phyloP scores from a whole-genome alignment of 2,113 vertebrate species.

The Craseonycteris thonglongyai region DNA sequence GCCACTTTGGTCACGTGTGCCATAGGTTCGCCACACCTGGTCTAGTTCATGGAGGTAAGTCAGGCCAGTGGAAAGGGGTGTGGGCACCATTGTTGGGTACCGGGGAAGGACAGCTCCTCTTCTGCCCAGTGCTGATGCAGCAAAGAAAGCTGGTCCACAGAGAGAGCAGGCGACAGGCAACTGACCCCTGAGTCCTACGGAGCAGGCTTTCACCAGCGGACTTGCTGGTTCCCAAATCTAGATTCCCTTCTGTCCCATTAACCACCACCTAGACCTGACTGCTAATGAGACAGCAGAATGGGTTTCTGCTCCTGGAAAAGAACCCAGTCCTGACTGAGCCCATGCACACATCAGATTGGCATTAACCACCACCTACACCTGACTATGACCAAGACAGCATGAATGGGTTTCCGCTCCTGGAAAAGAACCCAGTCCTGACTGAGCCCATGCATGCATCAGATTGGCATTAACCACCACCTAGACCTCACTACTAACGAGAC shows the following conservation, averaged over 20 bases:
- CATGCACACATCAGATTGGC: neutral
- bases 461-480: too few relatives aligned
- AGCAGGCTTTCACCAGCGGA: neutral
- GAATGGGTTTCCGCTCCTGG: neutral
- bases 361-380: too few relatives aligned
- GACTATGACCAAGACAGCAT: neutral
- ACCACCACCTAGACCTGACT: neutral
- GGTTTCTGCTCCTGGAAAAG: neutral
- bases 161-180: neutral
- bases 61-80: neutral
- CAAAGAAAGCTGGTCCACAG: neutral
- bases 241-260: neutral
- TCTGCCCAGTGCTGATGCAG: neutral
- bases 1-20: too few relatives aligned
- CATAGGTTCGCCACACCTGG: too few relatives aligned
- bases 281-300: neutral
- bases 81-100: neutral
- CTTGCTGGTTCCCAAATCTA: neutral
- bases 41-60: neutral
- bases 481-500: neutral
- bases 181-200: neutral
- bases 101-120: neutral
- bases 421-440: neutral
- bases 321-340: neutral
- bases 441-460: neutral